Base-by-base conservation (phyloP, 1,140 invertebrate genomes). In the Gryllus bimaculatus region DNA sequence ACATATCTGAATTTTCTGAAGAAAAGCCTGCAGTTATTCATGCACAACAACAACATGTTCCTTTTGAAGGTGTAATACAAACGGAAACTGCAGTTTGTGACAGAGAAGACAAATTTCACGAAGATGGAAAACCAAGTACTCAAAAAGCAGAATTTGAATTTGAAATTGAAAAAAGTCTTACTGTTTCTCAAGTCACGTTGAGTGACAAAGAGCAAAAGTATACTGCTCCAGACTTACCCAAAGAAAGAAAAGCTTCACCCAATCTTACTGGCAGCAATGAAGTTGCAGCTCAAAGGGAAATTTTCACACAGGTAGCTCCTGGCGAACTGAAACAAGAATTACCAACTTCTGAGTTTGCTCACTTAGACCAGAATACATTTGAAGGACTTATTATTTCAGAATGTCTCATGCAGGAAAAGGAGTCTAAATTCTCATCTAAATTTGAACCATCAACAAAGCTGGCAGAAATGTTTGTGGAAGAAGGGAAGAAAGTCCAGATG, bases 91-190 rank as follows among this genome's bases (percentile, higher is more conserved):
- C 83, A 48, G 79, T 83, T 76, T 81, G 80, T 77, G 90, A 91
- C 84, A 87, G 85, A 77, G 90, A 91, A 86, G 85, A 83, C 13
- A 82, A 85, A 26, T 86, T 90, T 77, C 21, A 73, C 10, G 83
- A 86, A 79, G 78, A 83, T 80, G 79, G 84, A 10, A 83, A 85
- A 80, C 85, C 85, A 0, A 79, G 83, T 18, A 82, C 82, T 47
- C 87, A 84, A 83, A 85, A 78, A 81, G 89, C 89, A 18, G 82
- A 84, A 74, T 73, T 85, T 10, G 82, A 86, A 80, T 86, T 88
- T 80, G 85, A 89, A 81, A 83, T 87, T 20, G 87, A 86, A 13
- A 85, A 88, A 82, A 80, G 85, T 81, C 54, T 90, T 15, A 84
- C 84, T 54, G 83, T 90, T n/a, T 88, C 87, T 13, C 81, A 86